Conservation (phyloP, 2,113 vertebrate species). For the Nothobranchius kuhntae region DNA sequence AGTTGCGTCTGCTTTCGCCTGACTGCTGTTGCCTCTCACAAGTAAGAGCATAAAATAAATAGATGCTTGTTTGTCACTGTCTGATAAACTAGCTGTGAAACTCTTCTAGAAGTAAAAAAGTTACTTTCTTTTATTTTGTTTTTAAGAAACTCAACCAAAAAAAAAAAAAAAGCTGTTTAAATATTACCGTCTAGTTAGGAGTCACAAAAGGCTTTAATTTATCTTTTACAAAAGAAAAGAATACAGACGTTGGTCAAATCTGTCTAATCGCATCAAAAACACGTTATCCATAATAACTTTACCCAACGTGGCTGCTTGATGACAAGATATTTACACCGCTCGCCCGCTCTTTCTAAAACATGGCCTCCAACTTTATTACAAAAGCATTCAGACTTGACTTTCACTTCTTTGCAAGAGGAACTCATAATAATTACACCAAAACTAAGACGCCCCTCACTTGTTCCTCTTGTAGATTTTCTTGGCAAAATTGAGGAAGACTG, state of each 20-base stretch:
- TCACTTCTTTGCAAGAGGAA: neutral
- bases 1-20: neutral
- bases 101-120: too few relatives aligned
- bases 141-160: too few relatives aligned
- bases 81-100: neutral
- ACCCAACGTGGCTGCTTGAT: neutral
- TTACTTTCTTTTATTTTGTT: too few relatives aligned
- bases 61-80: neutral
- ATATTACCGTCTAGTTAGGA: too few relatives aligned
- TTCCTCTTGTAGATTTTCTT: constrained; percentile 90
- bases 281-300: too few relatives aligned
- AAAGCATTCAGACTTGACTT: neutral
- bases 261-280: too few relatives aligned
- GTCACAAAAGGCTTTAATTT: too few relatives aligned
- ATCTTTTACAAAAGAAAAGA: too few relatives aligned
- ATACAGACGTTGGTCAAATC: too few relatives aligned
- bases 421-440: too few relatives aligned
- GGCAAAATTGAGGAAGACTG: constrained; percentile 86
- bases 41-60: neutral
- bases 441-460: constrained; percentile 77
- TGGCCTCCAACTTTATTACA: neutral
- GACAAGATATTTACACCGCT: constrained; percentile 7
- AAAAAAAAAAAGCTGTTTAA: too few relatives aligned
- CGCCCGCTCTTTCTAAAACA: too few relatives aligned
- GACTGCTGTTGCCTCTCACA: neutral